Evolutionary conservation across 2,113 vertebrate genomes (phyloP).

Genomic region (Dasyurus viverrinus): DNA sequence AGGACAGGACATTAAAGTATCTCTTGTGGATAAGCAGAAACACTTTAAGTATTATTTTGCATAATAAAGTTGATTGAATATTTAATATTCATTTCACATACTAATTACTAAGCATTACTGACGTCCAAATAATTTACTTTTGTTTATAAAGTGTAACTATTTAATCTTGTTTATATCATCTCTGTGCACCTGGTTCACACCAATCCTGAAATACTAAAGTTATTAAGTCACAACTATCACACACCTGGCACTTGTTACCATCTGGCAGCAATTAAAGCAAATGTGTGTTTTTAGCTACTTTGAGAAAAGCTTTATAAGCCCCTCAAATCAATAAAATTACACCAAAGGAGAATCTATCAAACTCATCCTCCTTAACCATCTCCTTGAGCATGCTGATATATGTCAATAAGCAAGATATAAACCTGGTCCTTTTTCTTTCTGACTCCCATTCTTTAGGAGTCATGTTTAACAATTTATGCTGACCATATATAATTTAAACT

Average conservation of each 20-base stretch:
- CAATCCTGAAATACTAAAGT: constrained; percentile 7
- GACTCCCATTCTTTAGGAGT: background rate
- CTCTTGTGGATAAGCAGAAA: background rate
- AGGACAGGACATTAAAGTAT: background rate
- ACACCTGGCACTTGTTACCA: constrained; percentile 11
- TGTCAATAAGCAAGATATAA: background rate
- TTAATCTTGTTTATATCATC: background rate
- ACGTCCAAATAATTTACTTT: background rate
- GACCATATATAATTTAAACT: constrained; percentile 64
- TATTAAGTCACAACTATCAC: background rate
- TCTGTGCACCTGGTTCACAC: constrained; percentile 13
- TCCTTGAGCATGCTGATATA: background rate
- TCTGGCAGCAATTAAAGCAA: constrained; percentile 14
- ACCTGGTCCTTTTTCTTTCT: background rate
- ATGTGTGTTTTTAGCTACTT: constrained; percentile 36
- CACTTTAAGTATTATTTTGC: constrained; percentile 2
- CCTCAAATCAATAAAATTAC: constrained; percentile 31
- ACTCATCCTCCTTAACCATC: constrained; percentile 12
- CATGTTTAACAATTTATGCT: background rate
- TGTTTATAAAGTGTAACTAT: constrained; percentile 13
- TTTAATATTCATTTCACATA: background rate
- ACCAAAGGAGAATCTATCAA: constrained; percentile 22
- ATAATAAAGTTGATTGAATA: background rate
- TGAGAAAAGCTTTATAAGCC: constrained; percentile 15
- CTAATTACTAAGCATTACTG: constrained; percentile 41